Conservation (phyloP, 2,113 vertebrate genomes). For the Cnemophilus loriae region DNA sequence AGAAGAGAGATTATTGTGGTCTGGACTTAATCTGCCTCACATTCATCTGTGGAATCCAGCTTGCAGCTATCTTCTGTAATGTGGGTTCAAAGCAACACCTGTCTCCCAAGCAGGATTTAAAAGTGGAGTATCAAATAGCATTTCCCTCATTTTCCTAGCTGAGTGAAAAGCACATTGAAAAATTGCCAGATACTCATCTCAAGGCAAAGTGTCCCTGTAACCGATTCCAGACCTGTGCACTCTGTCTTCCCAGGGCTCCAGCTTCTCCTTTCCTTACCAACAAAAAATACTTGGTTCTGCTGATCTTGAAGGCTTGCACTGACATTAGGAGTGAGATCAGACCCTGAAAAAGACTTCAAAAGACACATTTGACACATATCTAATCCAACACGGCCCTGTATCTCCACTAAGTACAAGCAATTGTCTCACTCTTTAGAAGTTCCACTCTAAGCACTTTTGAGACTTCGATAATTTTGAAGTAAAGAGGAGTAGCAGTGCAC, state of each 20-base stretch:
- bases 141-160: neutral
- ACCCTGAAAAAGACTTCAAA: neutral
- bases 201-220: neutral
- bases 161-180: constrained; percentile 30
- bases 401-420: fast-evolving
- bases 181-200: neutral
- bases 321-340: neutral
- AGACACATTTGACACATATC: neutral
- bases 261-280: neutral
- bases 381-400: neutral
- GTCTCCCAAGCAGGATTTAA: constrained; percentile 26
- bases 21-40: constrained; percentile 47
- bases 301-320: neutral
- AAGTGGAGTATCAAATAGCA: constrained; percentile 40
- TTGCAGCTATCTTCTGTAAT: constrained; percentile 23
- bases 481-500: neutral
- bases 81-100: constrained; percentile 56
- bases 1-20: constrained; percentile 29
- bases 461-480: neutral
- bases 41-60: constrained; percentile 25
- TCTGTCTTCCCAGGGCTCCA: neutral
- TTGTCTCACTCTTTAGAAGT: neutral
- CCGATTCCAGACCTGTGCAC: constrained; percentile 24
- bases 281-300: neutral
- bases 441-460: neutral